Base-by-base conservation (phyloP, 2,797 vertebrate genomes). In the Microctenopoma stevenorrisi region DNA sequence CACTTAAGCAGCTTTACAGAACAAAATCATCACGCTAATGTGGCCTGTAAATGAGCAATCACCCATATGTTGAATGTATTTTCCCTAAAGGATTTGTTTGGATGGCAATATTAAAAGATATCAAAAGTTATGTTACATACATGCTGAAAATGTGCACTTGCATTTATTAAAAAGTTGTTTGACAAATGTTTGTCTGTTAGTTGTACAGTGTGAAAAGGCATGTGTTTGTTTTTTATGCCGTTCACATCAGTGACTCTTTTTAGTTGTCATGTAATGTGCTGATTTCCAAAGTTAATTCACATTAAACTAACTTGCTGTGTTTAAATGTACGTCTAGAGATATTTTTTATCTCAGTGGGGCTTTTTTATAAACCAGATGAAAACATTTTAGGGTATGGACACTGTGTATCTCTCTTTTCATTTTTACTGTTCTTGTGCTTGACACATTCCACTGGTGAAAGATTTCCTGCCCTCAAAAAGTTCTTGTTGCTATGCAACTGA, bases 401-500 rank as follows among this genome's bases (percentile, higher is more conserved):
- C 48, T 52, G 35, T 61, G 52, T 18, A 53, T 67, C 60, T 76
- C 70, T 66, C 30, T 74, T 79, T 82, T 55, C 78, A 73, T 53
- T 80, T 74, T 68, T 78, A 61, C 83, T 85, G 76, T 83, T 85
- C 79, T 78, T 79, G 76, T 89, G 68, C 68, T 87, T 86, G 88
- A 93, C 91, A 93, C 90, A 91, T 92, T 93, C 88, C 88, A 83
- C 85, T 85, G 85, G 84, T 88, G 86, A 92, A 93, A 91, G 80
- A 92, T 90, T 93, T 89, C 76, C 74, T 87, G 90, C 86, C 81
- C 87, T 91, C 86, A 87, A 91, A 93, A 91, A 91, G 84, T 92
- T 92, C 83, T 83, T 86, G 94, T 95, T 95, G 93, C 94, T 94
- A 94, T 93, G 93, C 94, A 94, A 95, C 94, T 91, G 85, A 92